Conservation (phyloP, 2,113 vertebrate species). For the western clawed frog (Xenopus tropicalis) region UCB_Xtro_10.0 CM004447.2:123647501-123648000, state of each 20-base stretch:
- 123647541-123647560: too few species aligned
- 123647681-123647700: conserved; percentile 41
- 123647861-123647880: too few species aligned
- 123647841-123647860: too few species aligned
- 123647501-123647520: too few species aligned
- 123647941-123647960: too few species aligned
- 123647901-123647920: too few species aligned
- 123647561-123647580: not conserved
- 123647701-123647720: conserved; percentile 41
- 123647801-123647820: not conserved
- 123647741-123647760: conserved; percentile 27
- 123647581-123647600: conserved; percentile 3
- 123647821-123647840: not conserved
- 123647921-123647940: too few species aligned
- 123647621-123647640: conserved; percentile 17
- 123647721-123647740: conserved; percentile 35
- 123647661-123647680: conserved; percentile 43
- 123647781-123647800: not conserved
- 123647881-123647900: too few species aligned
- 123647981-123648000: too few species aligned
- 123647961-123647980: too few species aligned
- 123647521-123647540: too few species aligned
- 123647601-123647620: conserved; percentile 8
- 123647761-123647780: conserved; percentile 31
- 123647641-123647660: conserved; percentile 39